Evolutionary conservation across 2,888 invertebrate species (phyloP).

Genomic region (Mimas tiliae): DNA sequence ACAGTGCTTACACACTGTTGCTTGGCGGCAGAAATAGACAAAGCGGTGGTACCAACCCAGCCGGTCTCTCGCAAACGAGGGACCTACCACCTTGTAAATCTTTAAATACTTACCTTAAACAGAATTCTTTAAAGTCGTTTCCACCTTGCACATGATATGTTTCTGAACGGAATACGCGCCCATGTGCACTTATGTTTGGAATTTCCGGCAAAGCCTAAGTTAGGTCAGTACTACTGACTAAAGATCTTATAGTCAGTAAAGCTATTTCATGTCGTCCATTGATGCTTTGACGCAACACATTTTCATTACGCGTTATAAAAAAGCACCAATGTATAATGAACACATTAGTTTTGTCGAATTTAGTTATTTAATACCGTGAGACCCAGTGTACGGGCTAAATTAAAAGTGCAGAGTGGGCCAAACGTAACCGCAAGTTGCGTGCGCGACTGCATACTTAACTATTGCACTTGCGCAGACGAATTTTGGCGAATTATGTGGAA

Average conservation of each 20-base stretch:
- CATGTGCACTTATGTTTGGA: slow-evolving; percentile 21
- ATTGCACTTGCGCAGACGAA: slow-evolving; percentile 6
- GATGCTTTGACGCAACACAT: neutral
- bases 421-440: slow-evolving; percentile 16
- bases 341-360: neutral
- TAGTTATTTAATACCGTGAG: neutral
- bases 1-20: no score
- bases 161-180: neutral
- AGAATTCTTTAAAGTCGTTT: neutral
- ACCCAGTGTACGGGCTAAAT: slow-evolving; percentile 5
- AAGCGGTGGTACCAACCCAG: no score
- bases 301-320: neutral
- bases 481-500: slow-evolving; percentile 10
- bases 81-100: no score
- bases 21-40: no score
- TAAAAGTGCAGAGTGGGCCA: slow-evolving; percentile 1
- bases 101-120: no score
- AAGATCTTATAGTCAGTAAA: neutral
- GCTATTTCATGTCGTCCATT: neutral
- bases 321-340: neutral
- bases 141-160: neutral
- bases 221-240: neutral
- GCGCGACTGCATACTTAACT: slow-evolving; percentile 20
- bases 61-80: no score
- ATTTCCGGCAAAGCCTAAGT: slow-evolving; percentile 24